A percentile compares a stretch with the other conserved stretches of the same genome.
These are phyloP conservation scores for Diplazon laetatorius DNA, from an alignment of 2,888 invertebrate species.

Conservation along the genomic window DNA sequence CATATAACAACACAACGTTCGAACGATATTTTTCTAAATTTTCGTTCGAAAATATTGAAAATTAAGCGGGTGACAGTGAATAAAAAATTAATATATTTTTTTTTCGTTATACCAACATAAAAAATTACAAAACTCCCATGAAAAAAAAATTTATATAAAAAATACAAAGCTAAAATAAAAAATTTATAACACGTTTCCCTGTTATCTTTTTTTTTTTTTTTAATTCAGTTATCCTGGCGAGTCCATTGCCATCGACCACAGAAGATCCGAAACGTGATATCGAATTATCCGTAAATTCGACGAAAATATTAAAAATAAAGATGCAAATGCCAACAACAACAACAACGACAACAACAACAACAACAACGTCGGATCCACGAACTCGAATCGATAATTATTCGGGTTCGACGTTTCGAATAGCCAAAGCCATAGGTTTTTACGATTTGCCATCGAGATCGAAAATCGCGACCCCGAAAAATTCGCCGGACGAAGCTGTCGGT, in stretches of 20 bases:
- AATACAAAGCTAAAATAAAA: too few species aligned
- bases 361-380: slow-evolving; percentile 25
- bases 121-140: too few species aligned
- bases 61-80: too few species aligned
- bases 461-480: slow-evolving; percentile 30
- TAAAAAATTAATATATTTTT: too few species aligned
- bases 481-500: slow-evolving; percentile 11
- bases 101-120: too few species aligned
- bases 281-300: slow-evolving; percentile 2
- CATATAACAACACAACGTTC: too few species aligned
- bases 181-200: too few species aligned
- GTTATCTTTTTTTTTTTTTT: not conserved
- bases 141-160: too few species aligned
- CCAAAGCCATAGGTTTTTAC: slow-evolving; percentile 75
- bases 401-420: slow-evolving; percentile 69
- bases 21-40: too few species aligned
- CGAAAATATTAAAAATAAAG: slow-evolving; percentile 2
- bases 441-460: slow-evolving; percentile 67
- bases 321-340: slow-evolving; percentile 13
- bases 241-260: slow-evolving; percentile 74
- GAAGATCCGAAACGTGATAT: slow-evolving; percentile 69
- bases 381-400: not conserved
- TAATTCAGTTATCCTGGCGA: slow-evolving; percentile 71
- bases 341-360: not conserved
- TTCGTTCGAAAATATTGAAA: too few species aligned